Percentiles rank a stretch among this genome's conserved stretches.
These are phyloP conservation scores for Dicyrtoma fusca DNA, from an alignment of 2,888 invertebrate genomes.

Conservation along the genomic window DNA sequence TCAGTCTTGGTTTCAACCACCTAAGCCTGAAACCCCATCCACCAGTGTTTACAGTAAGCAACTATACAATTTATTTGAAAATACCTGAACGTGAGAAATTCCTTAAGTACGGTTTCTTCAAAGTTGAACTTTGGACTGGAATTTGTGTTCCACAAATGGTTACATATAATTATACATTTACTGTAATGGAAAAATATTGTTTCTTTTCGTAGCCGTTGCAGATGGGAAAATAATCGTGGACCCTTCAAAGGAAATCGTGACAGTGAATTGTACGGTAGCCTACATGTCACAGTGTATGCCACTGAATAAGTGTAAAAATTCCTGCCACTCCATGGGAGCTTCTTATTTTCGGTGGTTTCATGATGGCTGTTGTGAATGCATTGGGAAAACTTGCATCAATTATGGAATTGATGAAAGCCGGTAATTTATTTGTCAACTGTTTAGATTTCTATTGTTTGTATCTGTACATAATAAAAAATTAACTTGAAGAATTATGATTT, in stretches of 20 bases:
- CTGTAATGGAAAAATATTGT: too few relatives aligned
- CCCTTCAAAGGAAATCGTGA: conserved; percentile 61
- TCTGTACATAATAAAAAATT: too few relatives aligned
- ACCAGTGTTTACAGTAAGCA: conserved; percentile 48
- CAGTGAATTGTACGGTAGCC: conserved; percentile 87
- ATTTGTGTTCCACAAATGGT: too few relatives aligned
- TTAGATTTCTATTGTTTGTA: neutral
- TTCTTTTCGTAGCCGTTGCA: conserved; percentile 37
- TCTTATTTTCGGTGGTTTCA: conserved; percentile 89
- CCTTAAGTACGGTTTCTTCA: neutral
- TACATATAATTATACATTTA: neutral
- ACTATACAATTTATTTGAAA: conserved; percentile 16
- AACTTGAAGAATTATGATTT: too few relatives aligned
- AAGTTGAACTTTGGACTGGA: neutral
- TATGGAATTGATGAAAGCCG: conserved; percentile 88
- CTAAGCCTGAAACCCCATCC: conserved; percentile 48
- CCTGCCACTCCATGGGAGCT: conserved; percentile 82
- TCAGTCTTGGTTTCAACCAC: conserved; percentile 55
- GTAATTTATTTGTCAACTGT: too few relatives aligned
- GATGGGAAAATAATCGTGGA: conserved; percentile 57
- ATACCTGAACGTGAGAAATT: neutral
- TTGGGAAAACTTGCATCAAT: conserved; percentile 83
- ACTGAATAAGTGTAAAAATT: conserved; percentile 80
- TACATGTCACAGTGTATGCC: conserved; percentile 89
- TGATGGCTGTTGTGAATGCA: conserved; percentile 92